Evolutionary conservation across 1,140 invertebrate genomes (phyloP).

Genomic region (Lordiphosa clarofinis): DNA sequence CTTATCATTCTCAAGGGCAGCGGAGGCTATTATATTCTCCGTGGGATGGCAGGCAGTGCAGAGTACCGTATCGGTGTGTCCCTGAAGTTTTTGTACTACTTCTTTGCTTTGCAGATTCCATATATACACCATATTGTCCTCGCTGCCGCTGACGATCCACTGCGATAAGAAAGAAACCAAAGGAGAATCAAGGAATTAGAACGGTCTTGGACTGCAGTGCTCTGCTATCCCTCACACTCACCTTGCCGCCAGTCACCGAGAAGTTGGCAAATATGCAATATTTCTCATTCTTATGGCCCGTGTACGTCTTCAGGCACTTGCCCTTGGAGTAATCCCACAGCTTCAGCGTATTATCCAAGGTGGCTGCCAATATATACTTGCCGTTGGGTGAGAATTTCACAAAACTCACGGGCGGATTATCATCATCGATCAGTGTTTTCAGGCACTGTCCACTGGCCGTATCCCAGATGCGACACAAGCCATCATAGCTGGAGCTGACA

Average conservation of each 20-base stretch:
- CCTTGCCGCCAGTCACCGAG: slow-evolving; percentile 99
- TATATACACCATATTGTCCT: slow-evolving; percentile 99
- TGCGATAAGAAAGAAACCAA: slow-evolving; percentile 11
- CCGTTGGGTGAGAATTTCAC: slow-evolving; percentile 99
- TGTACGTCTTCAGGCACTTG: slow-evolving; percentile 98
- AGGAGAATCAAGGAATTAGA: not conserved
- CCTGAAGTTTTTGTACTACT: slow-evolving; percentile 98
- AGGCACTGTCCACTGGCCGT: slow-evolving; percentile 99
- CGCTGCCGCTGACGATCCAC: slow-evolving; percentile 99
- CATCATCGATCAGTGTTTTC: slow-evolving; percentile 97
- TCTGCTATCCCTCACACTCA: slow-evolving; percentile 80
- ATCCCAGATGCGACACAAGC: slow-evolving; percentile 99
- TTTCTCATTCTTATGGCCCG: slow-evolving; percentile 99
- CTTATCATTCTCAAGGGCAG: slow-evolving; percentile 98
- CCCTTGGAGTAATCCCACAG: slow-evolving; percentile 99
- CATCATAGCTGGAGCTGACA: slow-evolving; percentile 99
- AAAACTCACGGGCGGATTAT: slow-evolving; percentile 99
- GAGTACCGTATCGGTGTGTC: slow-evolving; percentile 98
- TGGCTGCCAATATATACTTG: slow-evolving; percentile 99
- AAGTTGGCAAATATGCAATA: slow-evolving; percentile 99
- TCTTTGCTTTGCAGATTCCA: slow-evolving; percentile 99
- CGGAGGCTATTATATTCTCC: slow-evolving; percentile 99
- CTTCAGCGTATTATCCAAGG: slow-evolving; percentile 98
- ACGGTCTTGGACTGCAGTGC: no score
- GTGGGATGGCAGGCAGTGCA: slow-evolving; percentile 99